Percentiles rank a stretch among this genome's conserved stretches.
Evolutionary conservation across 2,888 invertebrate species (phyloP).

Genomic region (Pterostichus niger): DNA sequence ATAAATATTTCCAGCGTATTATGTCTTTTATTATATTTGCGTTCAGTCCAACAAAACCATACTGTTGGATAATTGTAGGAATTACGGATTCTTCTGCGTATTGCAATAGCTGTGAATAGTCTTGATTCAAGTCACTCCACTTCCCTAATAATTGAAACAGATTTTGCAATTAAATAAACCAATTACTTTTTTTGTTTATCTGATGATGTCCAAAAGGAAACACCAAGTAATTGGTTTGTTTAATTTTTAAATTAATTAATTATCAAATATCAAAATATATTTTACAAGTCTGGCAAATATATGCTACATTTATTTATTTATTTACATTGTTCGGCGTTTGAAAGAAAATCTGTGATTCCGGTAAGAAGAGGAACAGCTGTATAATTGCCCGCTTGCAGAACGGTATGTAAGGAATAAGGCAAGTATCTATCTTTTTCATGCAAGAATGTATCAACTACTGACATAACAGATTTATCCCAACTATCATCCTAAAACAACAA

Average conservation of each 20-base stretch:
- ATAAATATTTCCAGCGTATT: slow-evolving; percentile 81
- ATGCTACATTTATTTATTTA: background rate
- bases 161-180: background rate
- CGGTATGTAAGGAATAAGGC: slow-evolving; percentile 79
- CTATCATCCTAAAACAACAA: slow-evolving; percentile 51
- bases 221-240: too few species aligned
- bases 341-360: slow-evolving; percentile 82
- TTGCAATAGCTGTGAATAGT: slow-evolving; percentile 79
- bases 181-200: too few species aligned
- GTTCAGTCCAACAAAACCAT: slow-evolving; percentile 73
- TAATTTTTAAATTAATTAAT: background rate
- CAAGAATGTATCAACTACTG: slow-evolving; percentile 83
- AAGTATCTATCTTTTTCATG: slow-evolving; percentile 82
- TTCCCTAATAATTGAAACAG: slow-evolving; percentile 73
- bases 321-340: slow-evolving; percentile 72
- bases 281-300: too few species aligned
- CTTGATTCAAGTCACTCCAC: slow-evolving; percentile 81
- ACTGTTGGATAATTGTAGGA: slow-evolving; percentile 79
- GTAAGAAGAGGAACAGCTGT: slow-evolving; percentile 83
- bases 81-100: slow-evolving; percentile 80
- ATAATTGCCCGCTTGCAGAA: slow-evolving; percentile 79
- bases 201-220: too few species aligned
- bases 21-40: slow-evolving; percentile 75
- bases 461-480: slow-evolving; percentile 78
- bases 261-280: too few species aligned